A percentile compares a stretch with the other conserved stretches of the same genome.
These are phyloP conservation scores for Casuarius casuarius DNA, from an alignment of 2,113 vertebrate genomes.

Conservation along the genomic window DNA sequence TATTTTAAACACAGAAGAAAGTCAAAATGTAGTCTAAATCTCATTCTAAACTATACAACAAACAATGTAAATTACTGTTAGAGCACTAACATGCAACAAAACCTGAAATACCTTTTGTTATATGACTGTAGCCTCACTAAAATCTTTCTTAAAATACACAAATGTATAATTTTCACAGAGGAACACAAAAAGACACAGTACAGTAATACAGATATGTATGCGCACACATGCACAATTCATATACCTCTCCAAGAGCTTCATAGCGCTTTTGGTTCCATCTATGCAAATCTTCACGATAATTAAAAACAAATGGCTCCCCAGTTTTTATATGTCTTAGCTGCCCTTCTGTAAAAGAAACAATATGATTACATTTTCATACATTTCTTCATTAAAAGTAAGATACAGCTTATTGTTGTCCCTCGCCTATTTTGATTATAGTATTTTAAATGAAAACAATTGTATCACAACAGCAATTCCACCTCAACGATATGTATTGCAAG, in stretches of 20 bases:
- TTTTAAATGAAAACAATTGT: not conserved
- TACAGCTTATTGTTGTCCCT: not conserved
- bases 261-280: slow-evolving; percentile 99
- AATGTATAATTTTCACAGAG: not conserved
- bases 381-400: not conserved
- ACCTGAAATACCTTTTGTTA: not conserved
- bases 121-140: not conserved
- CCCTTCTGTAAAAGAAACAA: slow-evolving; percentile 79
- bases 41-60: not conserved
- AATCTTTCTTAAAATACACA: not conserved
- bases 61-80: not conserved
- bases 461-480: not conserved
- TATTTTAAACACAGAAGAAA: not conserved
- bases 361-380: not conserved
- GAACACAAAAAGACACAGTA: not conserved
- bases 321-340: slow-evolving; percentile 93
- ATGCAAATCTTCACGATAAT: slow-evolving; percentile 94
- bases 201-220: rapidly evolving
- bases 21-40: not conserved
- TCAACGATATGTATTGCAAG: not conserved
- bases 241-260: slow-evolving; percentile 97
- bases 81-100: not conserved
- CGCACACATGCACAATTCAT: not conserved
- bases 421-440: not conserved
- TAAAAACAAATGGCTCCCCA: slow-evolving; percentile 94